Conservation (phyloP, 2,888 invertebrate genomes). For the Hypomecis punctinalis region DNA sequence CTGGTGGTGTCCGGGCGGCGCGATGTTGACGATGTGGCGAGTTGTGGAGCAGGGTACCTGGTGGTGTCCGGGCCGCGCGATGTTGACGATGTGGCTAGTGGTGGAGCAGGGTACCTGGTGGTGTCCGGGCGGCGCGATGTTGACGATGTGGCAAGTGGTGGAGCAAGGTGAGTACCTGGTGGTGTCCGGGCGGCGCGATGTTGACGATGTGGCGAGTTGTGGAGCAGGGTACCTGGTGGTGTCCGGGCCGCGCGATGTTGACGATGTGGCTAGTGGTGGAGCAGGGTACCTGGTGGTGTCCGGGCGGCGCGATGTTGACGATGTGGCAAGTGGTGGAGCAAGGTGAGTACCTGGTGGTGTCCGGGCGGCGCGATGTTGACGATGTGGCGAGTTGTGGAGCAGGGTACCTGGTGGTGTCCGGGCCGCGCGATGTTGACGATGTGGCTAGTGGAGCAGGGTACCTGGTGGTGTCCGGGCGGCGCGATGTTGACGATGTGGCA, state of each 20-base stretch:
- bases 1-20: constrained; percentile 95
- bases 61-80: constrained; percentile 95
- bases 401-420: constrained; percentile 91
- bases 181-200: constrained; percentile 95
- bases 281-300: constrained; percentile 90
- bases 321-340: constrained; percentile 84
- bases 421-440: constrained; percentile 98
- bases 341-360: constrained; percentile 88
- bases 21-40: constrained; percentile 96
- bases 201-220: constrained; percentile 95
- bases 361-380: constrained; percentile 97
- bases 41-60: constrained; percentile 83
- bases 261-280: constrained; percentile 90
- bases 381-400: constrained; percentile 84
- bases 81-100: constrained; percentile 97
- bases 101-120: constrained; percentile 86
- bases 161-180: constrained; percentile 84
- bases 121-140: constrained; percentile 95
- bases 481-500: constrained; percentile 98
- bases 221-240: constrained; percentile 87
- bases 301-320: constrained; percentile 97
- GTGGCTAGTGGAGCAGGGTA: constrained; percentile 56
- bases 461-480: constrained; percentile 94
- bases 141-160: constrained; percentile 92
- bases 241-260: constrained; percentile 96